Conservation (phyloP, 1,140 invertebrate genomes). For the Sycophila sp. region DNA sequence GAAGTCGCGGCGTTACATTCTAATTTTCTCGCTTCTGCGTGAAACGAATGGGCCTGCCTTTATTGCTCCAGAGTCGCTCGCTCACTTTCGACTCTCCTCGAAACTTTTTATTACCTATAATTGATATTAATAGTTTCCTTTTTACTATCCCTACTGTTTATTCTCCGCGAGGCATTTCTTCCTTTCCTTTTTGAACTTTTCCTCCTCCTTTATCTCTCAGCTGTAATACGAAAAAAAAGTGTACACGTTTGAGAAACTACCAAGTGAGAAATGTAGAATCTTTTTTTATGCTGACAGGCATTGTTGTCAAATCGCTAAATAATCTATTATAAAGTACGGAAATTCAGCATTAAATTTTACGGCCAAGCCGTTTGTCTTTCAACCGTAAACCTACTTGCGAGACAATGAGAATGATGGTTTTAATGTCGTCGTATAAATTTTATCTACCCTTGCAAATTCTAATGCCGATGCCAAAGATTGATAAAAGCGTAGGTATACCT, state of each 20-base stretch:
- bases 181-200: too few species aligned
- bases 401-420: slow-evolving; percentile 14
- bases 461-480: neutral
- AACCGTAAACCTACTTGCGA: slow-evolving; percentile 5
- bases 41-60: neutral
- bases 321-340: neutral
- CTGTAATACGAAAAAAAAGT: too few species aligned
- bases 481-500: too few species aligned
- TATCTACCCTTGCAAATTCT: neutral
- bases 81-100: neutral
- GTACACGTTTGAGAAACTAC: too few species aligned
- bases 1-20: neutral
- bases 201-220: too few species aligned
- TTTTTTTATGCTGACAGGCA: too few species aligned
- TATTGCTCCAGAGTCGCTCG: neutral
- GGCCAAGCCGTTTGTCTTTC: neutral
- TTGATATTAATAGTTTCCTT: neutral
- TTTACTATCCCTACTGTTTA: too few species aligned
- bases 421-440: slow-evolving; percentile 17
- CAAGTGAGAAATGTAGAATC: too few species aligned
- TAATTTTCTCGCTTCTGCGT: slow-evolving; percentile 12
- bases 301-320: too few species aligned
- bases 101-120: neutral
- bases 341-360: neutral
- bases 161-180: too few species aligned